A percentile compares a stretch with the other conserved stretches of the same genome.
Conservation (phyloP, 2,113 vertebrate species). For the Callochromis pleurospilus region DNA sequence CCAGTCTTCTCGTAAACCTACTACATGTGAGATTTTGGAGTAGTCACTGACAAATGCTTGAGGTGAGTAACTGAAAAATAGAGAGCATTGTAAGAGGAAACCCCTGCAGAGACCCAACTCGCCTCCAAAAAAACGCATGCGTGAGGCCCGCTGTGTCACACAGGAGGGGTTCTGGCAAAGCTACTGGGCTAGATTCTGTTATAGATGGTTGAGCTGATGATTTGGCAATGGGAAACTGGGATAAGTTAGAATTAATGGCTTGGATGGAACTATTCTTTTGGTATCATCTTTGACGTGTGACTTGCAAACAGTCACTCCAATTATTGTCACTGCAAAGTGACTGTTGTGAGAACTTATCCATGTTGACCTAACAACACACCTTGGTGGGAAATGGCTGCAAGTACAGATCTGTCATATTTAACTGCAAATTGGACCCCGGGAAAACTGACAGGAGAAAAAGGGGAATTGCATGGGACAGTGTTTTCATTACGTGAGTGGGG, state of each 20-base stretch:
- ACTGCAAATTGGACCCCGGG: background rate
- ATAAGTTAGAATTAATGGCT: background rate
- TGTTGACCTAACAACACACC: background rate
- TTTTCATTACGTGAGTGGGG: background rate
- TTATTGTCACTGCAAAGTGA: background rate
- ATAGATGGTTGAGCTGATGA: background rate
- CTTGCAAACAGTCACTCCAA: background rate
- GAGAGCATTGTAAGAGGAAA: background rate
- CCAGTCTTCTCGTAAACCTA: background rate
- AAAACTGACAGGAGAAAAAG: background rate
- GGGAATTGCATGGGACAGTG: background rate
- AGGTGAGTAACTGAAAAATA: background rate
- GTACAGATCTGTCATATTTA: background rate
- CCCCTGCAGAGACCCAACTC: background rate
- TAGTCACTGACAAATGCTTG: background rate
- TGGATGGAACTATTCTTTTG: background rate
- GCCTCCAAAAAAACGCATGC: background rate
- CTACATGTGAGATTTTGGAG: background rate
- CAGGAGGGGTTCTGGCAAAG: background rate
- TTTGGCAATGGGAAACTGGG: background rate
- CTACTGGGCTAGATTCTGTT: background rate
- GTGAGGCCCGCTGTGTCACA: background rate
- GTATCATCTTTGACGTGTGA: background rate
- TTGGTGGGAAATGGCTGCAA: background rate
- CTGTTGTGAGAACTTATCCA: background rate